A percentile compares a stretch with the other conserved stretches of the same genome.
Evolutionary conservation across 2,113 vertebrate genomes (phyloP).

Genomic region (Paralichthys olivaceus): DNA sequence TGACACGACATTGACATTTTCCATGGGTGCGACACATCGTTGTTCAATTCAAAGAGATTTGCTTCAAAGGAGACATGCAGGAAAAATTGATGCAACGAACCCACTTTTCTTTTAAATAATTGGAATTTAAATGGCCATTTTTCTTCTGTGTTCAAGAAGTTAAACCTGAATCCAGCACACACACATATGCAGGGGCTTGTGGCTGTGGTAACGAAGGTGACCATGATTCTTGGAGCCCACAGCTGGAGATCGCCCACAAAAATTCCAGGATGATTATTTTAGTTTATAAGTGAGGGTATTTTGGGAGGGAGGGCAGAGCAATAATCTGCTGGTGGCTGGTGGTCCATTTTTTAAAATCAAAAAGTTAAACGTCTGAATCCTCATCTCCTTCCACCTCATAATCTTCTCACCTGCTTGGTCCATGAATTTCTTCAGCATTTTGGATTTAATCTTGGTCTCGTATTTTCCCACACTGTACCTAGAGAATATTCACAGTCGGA

Average conservation of each 20-base stretch:
- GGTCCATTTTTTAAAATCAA: conserved; percentile 35
- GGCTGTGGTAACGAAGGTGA: conserved; percentile 13
- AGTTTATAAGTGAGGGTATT: background rate
- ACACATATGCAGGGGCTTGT: background rate
- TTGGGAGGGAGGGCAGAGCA: background rate
- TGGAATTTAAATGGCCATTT: background rate
- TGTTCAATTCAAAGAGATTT: conserved; percentile 27
- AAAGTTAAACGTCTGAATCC: conserved; percentile 33
- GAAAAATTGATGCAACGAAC: background rate
- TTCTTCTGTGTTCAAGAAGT: background rate
- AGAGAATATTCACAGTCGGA: conserved; percentile 9
- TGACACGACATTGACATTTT: conserved; percentile 34
- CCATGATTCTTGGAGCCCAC: conserved; percentile 13
- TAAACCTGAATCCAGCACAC: background rate
- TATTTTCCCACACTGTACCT: conserved; percentile 31
- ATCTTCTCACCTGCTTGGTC: background rate
- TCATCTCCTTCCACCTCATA: background rate
- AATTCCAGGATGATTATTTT: conserved; percentile 42
- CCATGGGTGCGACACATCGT: conserved; percentile 39
- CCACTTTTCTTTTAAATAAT: background rate
- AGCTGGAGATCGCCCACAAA: conserved; percentile 40
- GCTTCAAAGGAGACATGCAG: conserved; percentile 9
- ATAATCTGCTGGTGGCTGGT: conserved; percentile 6
- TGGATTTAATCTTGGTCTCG: background rate
- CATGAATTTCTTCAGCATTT: background rate